Percentiles rank a stretch among this genome's conserved stretches.
Conservation (phyloP, 1,140 invertebrate genomes). For the Globodera rostochiensis region DNA sequence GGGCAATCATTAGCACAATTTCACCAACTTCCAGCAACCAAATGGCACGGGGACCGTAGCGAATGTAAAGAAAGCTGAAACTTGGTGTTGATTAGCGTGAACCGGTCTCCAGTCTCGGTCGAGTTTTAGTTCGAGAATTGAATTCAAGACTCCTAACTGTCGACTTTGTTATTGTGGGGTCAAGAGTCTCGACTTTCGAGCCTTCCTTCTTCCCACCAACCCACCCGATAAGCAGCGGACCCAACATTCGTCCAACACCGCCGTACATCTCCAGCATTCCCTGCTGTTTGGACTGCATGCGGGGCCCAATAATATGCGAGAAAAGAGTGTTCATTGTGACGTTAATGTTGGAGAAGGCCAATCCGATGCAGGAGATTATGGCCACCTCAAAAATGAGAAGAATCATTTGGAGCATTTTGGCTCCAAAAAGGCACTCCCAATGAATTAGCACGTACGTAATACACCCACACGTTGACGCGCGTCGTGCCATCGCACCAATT, state of each 20-base stretch:
- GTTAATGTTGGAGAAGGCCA: slow-evolving; percentile 47
- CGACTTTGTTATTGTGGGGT: no score
- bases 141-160: not conserved
- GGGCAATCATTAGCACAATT: slow-evolving; percentile 32
- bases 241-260: slow-evolving; percentile 32
- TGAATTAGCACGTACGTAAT: slow-evolving; percentile 9
- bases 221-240: slow-evolving; percentile 44
- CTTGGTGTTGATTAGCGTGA: no score
- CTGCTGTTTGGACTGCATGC: slow-evolving; percentile 46
- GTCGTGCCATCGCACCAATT: slow-evolving; percentile 35
- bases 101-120: no score
- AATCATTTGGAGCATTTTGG: slow-evolving; percentile 9
- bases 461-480: slow-evolving; percentile 43
- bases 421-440: slow-evolving; percentile 1
- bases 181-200: no score
- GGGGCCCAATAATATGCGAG: slow-evolving; percentile 52
- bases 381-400: not conserved
- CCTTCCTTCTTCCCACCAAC: no score
- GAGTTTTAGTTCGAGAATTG: not conserved
- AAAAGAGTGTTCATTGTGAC: slow-evolving; percentile 51
- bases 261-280: slow-evolving; percentile 50
- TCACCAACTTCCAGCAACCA: slow-evolving; percentile 36
- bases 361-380: slow-evolving; percentile 37
- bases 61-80: slow-evolving; percentile 31
- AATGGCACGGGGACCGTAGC: slow-evolving; percentile 34